These are phyloP conservation scores for Pimephales promelas DNA, from an alignment of 2,113 vertebrate genomes.

Conservation along the genomic window DNA sequence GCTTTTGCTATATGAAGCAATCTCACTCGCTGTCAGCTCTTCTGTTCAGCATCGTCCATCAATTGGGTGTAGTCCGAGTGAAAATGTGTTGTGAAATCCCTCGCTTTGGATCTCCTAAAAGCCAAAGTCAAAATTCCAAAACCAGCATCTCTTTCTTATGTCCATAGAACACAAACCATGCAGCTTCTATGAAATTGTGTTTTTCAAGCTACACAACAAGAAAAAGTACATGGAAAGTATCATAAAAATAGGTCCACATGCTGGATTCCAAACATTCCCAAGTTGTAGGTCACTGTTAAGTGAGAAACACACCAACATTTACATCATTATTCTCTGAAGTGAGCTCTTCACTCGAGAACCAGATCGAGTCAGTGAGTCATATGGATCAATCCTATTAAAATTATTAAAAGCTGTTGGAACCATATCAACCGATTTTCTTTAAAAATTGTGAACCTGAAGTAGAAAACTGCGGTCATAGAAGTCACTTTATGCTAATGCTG, in stretches of 20 bases:
- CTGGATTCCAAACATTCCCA: not conserved
- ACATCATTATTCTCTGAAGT: not conserved
- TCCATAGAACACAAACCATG: not conserved
- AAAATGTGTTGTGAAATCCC: not conserved
- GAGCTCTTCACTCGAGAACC: not conserved
- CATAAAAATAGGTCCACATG: not conserved
- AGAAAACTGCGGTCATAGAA: not conserved
- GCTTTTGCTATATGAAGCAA: not conserved
- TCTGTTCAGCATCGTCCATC: not conserved
- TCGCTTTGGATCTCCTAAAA: not conserved
- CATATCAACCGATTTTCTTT: not conserved
- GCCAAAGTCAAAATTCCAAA: not conserved
- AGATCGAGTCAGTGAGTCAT: not conserved
- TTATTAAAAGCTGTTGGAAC: not conserved
- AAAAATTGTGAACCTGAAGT: not conserved
- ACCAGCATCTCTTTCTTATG: not conserved
- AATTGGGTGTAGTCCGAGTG: not conserved
- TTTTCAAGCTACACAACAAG: not conserved
- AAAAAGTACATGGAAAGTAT: not conserved
- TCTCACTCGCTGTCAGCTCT: slow-evolving; percentile 18
- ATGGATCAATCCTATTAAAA: not conserved
- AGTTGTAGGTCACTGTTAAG: not conserved
- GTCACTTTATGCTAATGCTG: not conserved
- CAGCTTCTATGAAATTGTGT: not conserved
- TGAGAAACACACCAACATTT: slow-evolving; percentile 1